phyloP scores from a whole-genome alignment of 2,113 vertebrate species.

The Axis porcinus region DNA sequence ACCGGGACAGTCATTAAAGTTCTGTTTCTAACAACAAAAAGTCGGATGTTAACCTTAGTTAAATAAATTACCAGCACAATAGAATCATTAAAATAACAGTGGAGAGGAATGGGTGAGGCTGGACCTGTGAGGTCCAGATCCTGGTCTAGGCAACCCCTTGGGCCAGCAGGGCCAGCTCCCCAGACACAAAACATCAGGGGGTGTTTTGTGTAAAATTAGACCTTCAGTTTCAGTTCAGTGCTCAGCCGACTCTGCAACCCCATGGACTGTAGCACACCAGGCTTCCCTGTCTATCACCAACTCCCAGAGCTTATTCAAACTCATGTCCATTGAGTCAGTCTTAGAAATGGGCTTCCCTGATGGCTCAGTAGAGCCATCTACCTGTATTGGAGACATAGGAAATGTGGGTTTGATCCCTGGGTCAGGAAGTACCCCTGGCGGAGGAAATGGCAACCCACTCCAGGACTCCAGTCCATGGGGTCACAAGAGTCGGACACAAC shows the following conservation, averaged over 20 bases:
- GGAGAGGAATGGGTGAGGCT: neutral
- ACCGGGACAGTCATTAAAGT: neutral
- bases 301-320: neutral
- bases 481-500: neutral
- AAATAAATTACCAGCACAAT: neutral
- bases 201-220: neutral
- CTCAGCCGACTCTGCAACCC: neutral
- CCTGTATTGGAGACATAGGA: neutral
- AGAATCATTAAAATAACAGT: neutral
- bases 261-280: neutral
- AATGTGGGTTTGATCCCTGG: neutral
- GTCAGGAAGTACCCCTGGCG: neutral
- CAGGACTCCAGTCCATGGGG: neutral
- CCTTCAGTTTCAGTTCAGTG: neutral
- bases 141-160: neutral
- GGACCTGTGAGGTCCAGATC: neutral
- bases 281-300: neutral
- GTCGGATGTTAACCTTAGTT: neutral
- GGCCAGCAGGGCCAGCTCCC: neutral
- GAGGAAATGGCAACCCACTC: neutral
- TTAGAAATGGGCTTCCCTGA: neutral
- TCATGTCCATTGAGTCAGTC: neutral
- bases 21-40: neutral
- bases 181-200: neutral
- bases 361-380: neutral